Percentiles rank a stretch among this genome's conserved stretches.
These are phyloP conservation scores for Chelonus formosanus DNA, from an alignment of 2,888 invertebrate species.

Conservation along the genomic window DNA sequence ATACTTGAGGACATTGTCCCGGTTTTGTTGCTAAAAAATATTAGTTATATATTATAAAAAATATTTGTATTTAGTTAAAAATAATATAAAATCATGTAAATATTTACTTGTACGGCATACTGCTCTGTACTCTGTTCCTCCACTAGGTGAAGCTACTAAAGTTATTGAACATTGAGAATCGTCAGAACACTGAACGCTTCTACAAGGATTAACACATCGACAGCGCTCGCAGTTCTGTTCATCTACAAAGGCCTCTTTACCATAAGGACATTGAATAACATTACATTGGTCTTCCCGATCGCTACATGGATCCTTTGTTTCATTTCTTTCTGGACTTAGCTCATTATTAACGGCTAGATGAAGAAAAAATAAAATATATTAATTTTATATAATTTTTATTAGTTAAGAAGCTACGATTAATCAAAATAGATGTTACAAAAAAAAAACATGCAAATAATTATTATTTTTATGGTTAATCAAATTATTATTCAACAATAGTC, in stretches of 20 bases:
- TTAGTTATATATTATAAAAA: too few species aligned
- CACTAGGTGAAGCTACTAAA: slow-evolving; percentile 55
- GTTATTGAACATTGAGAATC: slow-evolving; percentile 76
- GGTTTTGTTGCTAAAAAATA: slow-evolving; percentile 71
- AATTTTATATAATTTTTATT: too few species aligned
- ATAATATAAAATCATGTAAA: too few species aligned
- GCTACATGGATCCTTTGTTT: slow-evolving; percentile 68
- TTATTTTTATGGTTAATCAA: too few species aligned
- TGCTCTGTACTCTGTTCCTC: slow-evolving; percentile 67
- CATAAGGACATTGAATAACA: slow-evolving; percentile 76
- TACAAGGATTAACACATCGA: slow-evolving; percentile 80
- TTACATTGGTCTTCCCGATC: slow-evolving; percentile 67
- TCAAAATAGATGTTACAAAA: too few species aligned
- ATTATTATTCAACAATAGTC: too few species aligned
- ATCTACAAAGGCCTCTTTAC: slow-evolving; percentile 72
- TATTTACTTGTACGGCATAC: slow-evolving; percentile 73
- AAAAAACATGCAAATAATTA: too few species aligned
- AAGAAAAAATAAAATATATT: too few species aligned
- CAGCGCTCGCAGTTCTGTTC: slow-evolving; percentile 76
- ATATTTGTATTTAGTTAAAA: too few species aligned
- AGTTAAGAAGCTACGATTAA: too few species aligned
- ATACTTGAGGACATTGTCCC: slow-evolving; percentile 73
- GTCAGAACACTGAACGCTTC: slow-evolving; percentile 69
- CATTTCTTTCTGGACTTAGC: slow-evolving; percentile 60
- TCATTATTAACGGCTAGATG: slow-evolving; percentile 45